Base-by-base conservation (phyloP, 2,888 invertebrate genomes). In the Chorisops tibialis region DNA sequence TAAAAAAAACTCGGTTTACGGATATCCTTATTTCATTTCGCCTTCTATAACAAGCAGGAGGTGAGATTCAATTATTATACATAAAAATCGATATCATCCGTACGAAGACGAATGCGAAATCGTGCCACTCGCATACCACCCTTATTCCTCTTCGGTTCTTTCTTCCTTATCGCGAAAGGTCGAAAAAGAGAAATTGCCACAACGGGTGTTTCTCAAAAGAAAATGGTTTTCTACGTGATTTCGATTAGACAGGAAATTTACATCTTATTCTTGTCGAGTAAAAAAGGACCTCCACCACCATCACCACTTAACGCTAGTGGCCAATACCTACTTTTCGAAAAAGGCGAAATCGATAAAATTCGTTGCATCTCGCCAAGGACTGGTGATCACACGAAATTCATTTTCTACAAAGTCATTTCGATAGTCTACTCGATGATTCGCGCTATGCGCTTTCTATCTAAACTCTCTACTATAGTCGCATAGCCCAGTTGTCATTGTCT, bases 181-280 rank as follows among this genome's bases (percentile, higher is more conserved):
- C 16, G 43, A 43, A 39, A 39, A 39, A 16, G 16, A 16, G 12
- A 14, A 16, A 39, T 14, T 39, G 39, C 39, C 39, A 39, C 2
- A 39, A n/a, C 39, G 39, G 39, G 39, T 39, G 16, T 39, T 39
- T 3, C 39, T 39, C 16, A 7, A 12, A 39, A 30, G 30, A 50
- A 50, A 50, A 50, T 50, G n/a, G 30, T 50, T 50, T 35, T 22
- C 47, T 30, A 50, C 49, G 49, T 50, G 49, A 50, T 50, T 21
- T 12, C 49, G 30, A 50, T 50, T 50, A 30, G 49, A 30, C 30
- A 12, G 24, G 9, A 30, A 50, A 50, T 50, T 50, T 50, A 50
- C 35, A 50, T 35, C 49, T 50, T 30, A 24, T 50, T 50, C 49
- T 30, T 35, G 35, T 30, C 7, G 30, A 30, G 9, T 7, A 30